Percentiles rank a stretch among this genome's conserved stretches.
Evolutionary conservation across 2,113 vertebrate species (phyloP).

Genomic region (Tylochromis polylepis): DNA sequence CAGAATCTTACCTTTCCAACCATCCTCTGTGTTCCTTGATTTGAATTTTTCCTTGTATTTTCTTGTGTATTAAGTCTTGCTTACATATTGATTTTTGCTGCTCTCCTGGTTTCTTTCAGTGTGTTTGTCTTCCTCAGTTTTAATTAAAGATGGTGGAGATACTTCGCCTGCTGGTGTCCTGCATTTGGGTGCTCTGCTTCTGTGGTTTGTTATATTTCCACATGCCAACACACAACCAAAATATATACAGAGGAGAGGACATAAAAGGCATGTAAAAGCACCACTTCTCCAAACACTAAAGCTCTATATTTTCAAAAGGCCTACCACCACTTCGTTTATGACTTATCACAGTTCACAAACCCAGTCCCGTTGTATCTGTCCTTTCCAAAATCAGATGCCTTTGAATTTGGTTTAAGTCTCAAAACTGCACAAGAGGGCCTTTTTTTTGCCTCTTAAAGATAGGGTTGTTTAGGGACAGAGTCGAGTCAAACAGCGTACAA

Average conservation of each 20-base stretch:
- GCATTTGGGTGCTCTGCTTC: neutral
- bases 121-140: too few relatives aligned
- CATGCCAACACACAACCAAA: neutral
- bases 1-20: neutral
- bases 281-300: neutral
- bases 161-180: neutral
- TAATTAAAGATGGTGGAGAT: neutral
- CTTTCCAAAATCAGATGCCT: constrained; percentile 1
- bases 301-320: neutral
- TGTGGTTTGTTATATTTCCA: neutral
- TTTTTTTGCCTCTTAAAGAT: neutral
- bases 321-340: neutral
- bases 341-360: neutral
- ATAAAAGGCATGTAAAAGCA: neutral
- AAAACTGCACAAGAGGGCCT: neutral
- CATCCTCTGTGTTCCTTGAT: neutral
- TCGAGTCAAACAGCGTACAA: constrained; percentile 29
- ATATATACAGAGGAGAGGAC: neutral
- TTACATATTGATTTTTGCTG: neutral
- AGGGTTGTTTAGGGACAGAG: constrained; percentile 20
- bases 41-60: neutral
- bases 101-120: neutral
- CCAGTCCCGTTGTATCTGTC: neutral
- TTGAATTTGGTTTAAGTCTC: neutral
- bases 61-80: neutral